These are phyloP conservation scores for Tor tambroides DNA, from an alignment of 2,113 vertebrate species.

Conservation along the genomic window DNA sequence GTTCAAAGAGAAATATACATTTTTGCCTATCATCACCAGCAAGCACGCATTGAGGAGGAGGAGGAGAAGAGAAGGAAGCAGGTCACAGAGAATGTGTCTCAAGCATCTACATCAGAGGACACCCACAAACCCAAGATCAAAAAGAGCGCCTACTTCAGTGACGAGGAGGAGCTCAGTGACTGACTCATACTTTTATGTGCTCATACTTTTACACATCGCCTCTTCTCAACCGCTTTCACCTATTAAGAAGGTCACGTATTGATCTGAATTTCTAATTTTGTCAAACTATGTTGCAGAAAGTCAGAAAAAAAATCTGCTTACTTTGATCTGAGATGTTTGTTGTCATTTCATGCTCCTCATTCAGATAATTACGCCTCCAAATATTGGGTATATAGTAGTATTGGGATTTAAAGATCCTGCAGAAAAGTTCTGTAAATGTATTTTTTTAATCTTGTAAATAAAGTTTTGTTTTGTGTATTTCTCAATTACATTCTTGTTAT, in stretches of 20 bases:
- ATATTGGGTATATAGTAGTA: neutral
- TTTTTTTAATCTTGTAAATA: constrained; percentile 16
- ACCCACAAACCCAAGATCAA: constrained; percentile 92
- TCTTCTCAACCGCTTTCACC: constrained; percentile 16
- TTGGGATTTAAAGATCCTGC: neutral
- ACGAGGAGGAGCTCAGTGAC: constrained; percentile 97
- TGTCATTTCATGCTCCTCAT: neutral
- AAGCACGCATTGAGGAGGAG: constrained; percentile 85
- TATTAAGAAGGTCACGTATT: neutral
- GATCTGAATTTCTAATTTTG: neutral
- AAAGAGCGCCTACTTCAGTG: constrained; percentile 96
- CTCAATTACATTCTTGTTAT: neutral
- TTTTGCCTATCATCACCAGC: constrained; percentile 58
- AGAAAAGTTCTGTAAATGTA: neutral
- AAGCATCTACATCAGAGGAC: constrained; percentile 85
- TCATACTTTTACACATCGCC: neutral
- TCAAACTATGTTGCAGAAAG: neutral
- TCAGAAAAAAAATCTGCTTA: neutral
- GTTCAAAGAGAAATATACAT: neutral
- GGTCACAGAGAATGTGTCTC: constrained; percentile 64
- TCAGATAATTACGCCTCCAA: neutral
- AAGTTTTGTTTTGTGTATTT: neutral
- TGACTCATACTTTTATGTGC: constrained; percentile 65
- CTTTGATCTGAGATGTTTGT: neutral
- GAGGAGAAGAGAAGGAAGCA: constrained; percentile 80